Evolutionary conservation across 53 echinoderm and acorn worm genomes (phyloP).

Genomic region (Crossaster papposus): DNA sequence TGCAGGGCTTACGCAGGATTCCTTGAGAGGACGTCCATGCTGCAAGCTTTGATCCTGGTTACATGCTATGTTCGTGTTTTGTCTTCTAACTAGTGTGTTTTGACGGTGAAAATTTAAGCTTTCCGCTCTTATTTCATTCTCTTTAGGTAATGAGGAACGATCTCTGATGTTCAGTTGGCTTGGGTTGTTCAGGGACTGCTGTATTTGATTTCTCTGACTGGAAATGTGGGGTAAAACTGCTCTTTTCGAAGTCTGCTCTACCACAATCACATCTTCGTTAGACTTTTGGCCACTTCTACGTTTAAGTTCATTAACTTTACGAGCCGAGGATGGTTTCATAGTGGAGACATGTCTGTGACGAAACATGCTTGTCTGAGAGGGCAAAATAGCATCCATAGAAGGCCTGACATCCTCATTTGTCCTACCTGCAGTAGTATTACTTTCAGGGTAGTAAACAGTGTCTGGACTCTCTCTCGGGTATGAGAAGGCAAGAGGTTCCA

Average conservation of each 20-base stretch:
- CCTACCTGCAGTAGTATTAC: background rate
- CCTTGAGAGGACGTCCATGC: background rate
- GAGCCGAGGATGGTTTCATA: background rate
- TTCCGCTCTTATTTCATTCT: background rate
- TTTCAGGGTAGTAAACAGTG: conserved; percentile 9
- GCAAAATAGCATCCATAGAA: background rate
- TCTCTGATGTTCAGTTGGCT: conserved; percentile 5
- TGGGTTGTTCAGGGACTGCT: background rate
- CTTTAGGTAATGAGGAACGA: background rate
- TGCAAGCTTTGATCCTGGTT: conserved; percentile 24
- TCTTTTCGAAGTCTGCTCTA: background rate
- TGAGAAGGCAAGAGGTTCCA: conserved; percentile 9
- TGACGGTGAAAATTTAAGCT: background rate
- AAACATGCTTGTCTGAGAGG: conserved; percentile 27
- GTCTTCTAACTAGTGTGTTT: background rate
- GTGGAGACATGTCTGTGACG: background rate
- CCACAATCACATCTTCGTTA: background rate
- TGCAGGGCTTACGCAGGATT: background rate
- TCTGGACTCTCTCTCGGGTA: conserved; percentile 4
- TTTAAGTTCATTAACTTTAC: background rate
- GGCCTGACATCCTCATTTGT: background rate
- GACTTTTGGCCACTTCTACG: background rate
- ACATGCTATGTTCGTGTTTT: background rate
- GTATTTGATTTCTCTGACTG: background rate
- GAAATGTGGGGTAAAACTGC: background rate